Evolutionary conservation across 2,888 invertebrate genomes (phyloP), one percentile per base, ranked within the genome.

Genomic region (Cheilosia vernalis): DNA sequence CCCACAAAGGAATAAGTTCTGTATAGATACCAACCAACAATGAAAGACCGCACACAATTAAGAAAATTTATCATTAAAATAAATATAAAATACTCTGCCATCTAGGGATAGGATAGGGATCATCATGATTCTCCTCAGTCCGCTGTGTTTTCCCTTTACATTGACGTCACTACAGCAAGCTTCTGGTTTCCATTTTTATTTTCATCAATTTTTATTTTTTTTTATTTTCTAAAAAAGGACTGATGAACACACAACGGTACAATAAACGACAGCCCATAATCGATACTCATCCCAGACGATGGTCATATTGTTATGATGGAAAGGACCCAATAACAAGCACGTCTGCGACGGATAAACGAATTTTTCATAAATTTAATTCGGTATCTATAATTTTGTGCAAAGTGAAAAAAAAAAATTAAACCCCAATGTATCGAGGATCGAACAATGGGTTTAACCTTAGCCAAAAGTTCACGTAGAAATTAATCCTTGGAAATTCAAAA

Each of bases 401-500:
- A 37, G 37, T 15, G 10, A 27, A 21, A 63, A 73, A 19, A 21
- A 21, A 67, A 40, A 21, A 10, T 51, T n/a, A 67, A 21, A 24
- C 33, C 24, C 24, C 24, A 21, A 30, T 10, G 17, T 5, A 78
- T 19, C 15, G 21, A 58, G 17, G 7, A 78, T n/a, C 15, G 21
- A 58, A 27, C 42, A 19, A n/a, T 27, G 40, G 61, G 27, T 19
- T 49, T 61, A 74, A 67, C 61, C 67, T 67, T 19, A 72, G 49
- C 13, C 27, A 40, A 69, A 58, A 70, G 58, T 82, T 82, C 56
- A 69, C 61, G 49, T 64, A 47, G 67, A 83, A 78, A 83, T 74
- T 69, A 78, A 83, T 78, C 73, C 73, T 44, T 63, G 33, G 78
- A 69, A 79, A 84, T 84, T 74, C 53, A 78, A 84, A 74, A 79